Evolutionary conservation across 2,797 vertebrate genomes (phyloP).

Genomic region (Acestrorhynchus altus): DNA sequence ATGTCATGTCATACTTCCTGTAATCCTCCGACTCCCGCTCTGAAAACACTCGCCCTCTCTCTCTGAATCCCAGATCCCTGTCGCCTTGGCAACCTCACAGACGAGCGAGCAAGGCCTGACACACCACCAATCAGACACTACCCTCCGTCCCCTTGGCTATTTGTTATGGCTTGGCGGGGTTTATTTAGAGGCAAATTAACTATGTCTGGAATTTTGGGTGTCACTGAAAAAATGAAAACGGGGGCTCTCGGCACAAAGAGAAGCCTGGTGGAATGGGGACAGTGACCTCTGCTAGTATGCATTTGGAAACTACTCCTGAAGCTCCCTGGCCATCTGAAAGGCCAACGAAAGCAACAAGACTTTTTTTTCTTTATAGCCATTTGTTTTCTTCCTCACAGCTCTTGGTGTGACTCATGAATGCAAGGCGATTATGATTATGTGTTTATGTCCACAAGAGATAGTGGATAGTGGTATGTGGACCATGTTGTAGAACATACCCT

Average conservation of each 20-base stretch:
- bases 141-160: conserved; percentile 76
- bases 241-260: conserved; percentile 66
- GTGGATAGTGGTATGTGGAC: conserved; percentile 6
- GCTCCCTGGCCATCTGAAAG: conserved; percentile 51
- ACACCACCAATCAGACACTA: conserved; percentile 74
- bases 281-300: conserved; percentile 49
- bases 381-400: conserved; percentile 1
- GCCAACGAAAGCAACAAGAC: conserved; percentile 22
- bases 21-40: conserved; percentile 80
- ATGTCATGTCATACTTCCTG: conserved; percentile 86
- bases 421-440: conserved; percentile 10
- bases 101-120: conserved; percentile 76
- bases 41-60: conserved; percentile 76
- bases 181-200: conserved; percentile 86
- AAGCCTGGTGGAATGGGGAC: conserved; percentile 51
- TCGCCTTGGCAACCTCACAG: conserved; percentile 79
- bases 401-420: conserved; percentile 17
- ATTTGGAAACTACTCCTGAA: conserved; percentile 50
- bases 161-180: conserved; percentile 84
- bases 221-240: conserved; percentile 69
- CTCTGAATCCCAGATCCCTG: conserved; percentile 70
- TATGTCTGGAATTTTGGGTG: conserved; percentile 82
- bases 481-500: background rate
- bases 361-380: no score
- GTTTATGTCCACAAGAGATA: conserved; percentile 5